Evolutionary conservation across 2,113 vertebrate species (phyloP).

Genomic region (Lichenostomus cassidix): DNA sequence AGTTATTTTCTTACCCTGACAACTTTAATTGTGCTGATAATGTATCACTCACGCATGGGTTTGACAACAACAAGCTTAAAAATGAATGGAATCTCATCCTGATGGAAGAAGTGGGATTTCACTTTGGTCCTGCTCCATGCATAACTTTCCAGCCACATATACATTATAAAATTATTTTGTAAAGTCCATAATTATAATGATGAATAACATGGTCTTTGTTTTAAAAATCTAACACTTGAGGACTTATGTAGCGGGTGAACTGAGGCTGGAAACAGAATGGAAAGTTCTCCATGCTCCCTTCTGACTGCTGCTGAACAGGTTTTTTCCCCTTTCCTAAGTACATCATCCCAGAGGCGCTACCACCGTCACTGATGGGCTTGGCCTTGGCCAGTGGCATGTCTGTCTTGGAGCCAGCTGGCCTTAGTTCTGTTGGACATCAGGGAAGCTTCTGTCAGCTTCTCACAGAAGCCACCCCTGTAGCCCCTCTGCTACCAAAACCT

Average conservation of each 20-base stretch:
- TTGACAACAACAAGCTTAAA: background rate
- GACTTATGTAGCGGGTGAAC: background rate
- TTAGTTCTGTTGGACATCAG: background rate
- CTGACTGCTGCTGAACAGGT: background rate
- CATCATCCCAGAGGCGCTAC: background rate
- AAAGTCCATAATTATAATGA: background rate
- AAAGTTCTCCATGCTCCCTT: background rate
- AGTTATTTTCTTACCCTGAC: background rate
- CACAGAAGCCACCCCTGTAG: background rate
- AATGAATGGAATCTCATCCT: background rate
- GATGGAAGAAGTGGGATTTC: background rate
- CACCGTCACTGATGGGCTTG: fast-evolving
- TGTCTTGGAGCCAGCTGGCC: background rate
- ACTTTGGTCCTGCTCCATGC: background rate
- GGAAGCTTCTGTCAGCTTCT: background rate
- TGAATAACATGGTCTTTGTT: background rate
- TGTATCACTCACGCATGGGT: fast-evolving
- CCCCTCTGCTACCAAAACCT: background rate
- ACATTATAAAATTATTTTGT: background rate
- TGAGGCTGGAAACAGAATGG: background rate
- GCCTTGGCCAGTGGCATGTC: background rate
- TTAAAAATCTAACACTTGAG: background rate
- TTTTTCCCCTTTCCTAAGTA: background rate
- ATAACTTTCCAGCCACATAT: background rate
- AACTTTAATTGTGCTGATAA: background rate